phyloP scores from a whole-genome alignment of 2,113 vertebrate species.

The Otolemur garnettii region DNA sequence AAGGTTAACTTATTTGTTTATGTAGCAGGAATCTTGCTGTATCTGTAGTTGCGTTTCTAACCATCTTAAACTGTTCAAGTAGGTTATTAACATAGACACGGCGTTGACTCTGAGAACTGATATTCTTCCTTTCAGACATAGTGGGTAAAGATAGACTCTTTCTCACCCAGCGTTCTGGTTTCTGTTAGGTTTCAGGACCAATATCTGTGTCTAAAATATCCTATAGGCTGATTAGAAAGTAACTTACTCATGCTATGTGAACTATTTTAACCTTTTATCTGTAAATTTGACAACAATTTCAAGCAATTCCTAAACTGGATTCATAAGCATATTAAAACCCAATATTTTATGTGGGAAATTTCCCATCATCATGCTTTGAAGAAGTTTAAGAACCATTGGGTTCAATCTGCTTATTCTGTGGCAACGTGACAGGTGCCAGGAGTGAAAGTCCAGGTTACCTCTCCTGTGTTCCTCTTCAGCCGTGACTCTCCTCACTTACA shows the following conservation, averaged over 20 bases:
- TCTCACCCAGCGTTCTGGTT: conserved; percentile 33
- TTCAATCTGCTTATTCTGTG: conserved; percentile 68
- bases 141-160: conserved; percentile 1
- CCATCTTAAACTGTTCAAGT: not conserved
- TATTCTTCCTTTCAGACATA: not conserved
- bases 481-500: conserved; percentile 53
- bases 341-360: conserved; percentile 72
- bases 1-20: not conserved
- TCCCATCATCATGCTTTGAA: conserved; percentile 65
- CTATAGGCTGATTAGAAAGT: conserved; percentile 62
- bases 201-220: conserved; percentile 56
- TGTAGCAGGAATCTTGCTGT: not conserved
- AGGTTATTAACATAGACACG: conserved; percentile 50
- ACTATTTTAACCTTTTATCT: conserved; percentile 57
- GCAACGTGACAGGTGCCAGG: not conserved
- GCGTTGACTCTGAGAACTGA: conserved; percentile 20
- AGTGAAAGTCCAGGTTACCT: conserved; percentile 9
- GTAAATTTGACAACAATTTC: conserved; percentile 65
- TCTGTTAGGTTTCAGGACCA: conserved; percentile 57
- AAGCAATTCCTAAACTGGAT: conserved; percentile 59
- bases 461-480: conserved; percentile 13
- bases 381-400: conserved; percentile 61
- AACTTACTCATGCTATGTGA: conserved; percentile 67
- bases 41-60: not conserved
- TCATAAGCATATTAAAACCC: conserved; percentile 63